Base-by-base conservation (phyloP, 2,797 vertebrate genomes). In the Muraenolepis orangiensis region DNA sequence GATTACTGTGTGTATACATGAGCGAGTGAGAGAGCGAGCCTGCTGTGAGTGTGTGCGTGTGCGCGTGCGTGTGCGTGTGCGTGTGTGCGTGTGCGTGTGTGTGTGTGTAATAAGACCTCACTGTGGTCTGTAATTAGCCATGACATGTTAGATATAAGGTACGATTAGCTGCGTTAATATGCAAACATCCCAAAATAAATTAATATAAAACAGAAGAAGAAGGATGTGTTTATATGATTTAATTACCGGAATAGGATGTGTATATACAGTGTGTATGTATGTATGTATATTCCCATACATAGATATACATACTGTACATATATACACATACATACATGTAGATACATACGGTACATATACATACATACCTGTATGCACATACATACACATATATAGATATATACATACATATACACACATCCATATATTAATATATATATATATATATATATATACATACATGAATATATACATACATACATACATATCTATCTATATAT, bases 141-240 rank as follows among this genome's bases (percentile, higher is more conserved):
- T 88, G 90, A 87, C 89, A 86, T 83, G 85, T 88, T 88, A 84
- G 84, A 91, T 89, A 89, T 89, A 87, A 74, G 36, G 73, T 81
- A 84, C 76, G 86, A 92, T 93, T 91, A 94, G 89, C 84, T 85
- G 83, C 82, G 85, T 91, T 92, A 91, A 92, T 92, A 92, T 91
- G 87, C 88, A 92, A 92, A 90, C 91, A 92, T 85, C 82, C 80
- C 75, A 91, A 91, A n/a, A 83, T 89, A 83, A 91, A 90, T 92
- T 91, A 88, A 91, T 85, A 90, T 85, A 85, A 90, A 90, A 76
- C 87, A 85, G 79, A 71, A 71, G 66, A 86, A 81, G 79, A 83
- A 80, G 81, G 74, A 87, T 67, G 76, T 78, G 74, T 83, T 86
- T 78, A 78, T 84, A 83, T 84, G 74, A 77, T 74, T 79, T 83